A percentile compares a stretch with the other conserved stretches of the same genome.
Conservation (phyloP, 2,888 invertebrate genomes). For the Ecdyonurus torrentis region DNA sequence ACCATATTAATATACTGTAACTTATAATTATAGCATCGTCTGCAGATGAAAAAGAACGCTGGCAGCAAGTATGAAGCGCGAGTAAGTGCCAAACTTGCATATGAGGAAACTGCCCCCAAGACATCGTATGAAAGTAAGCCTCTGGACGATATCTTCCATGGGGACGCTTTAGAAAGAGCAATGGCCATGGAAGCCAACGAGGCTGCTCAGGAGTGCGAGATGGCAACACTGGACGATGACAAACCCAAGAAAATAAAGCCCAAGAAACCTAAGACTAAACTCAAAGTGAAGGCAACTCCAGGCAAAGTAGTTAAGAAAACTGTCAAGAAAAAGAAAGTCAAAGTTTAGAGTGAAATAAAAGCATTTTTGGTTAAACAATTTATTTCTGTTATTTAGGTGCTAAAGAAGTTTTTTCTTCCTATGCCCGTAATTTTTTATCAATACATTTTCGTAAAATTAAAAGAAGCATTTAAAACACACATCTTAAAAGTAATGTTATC, state of each 20-base stretch:
- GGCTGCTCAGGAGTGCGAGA: neutral
- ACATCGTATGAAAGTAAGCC: slow-evolving; percentile 56
- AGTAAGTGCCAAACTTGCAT: slow-evolving; percentile 60
- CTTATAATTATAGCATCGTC: slow-evolving; percentile 39
- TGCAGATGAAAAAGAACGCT: slow-evolving; percentile 46
- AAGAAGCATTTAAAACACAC: too few species aligned
- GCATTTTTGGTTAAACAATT: neutral
- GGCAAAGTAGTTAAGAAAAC: neutral
- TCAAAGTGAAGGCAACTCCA: neutral
- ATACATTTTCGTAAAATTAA: too few species aligned
- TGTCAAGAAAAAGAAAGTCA: neutral
- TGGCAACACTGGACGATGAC: neutral
- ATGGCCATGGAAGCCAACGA: neutral
- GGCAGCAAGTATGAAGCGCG: slow-evolving; percentile 62
- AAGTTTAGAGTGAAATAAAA: neutral
- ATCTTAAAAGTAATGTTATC: too few species aligned
- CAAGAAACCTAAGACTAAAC: neutral
- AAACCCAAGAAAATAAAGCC: neutral
- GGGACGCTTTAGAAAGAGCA: slow-evolving; percentile 36
- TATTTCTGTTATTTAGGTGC: neutral
- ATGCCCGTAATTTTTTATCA: too few species aligned
- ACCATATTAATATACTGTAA: neutral
- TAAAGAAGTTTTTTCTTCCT: too few species aligned
- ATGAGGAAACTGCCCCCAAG: slow-evolving; percentile 53
- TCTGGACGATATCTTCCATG: slow-evolving; percentile 55